Evolutionary conservation across 2,888 invertebrate species (phyloP).

Genomic region (Acleris laterana): DNA sequence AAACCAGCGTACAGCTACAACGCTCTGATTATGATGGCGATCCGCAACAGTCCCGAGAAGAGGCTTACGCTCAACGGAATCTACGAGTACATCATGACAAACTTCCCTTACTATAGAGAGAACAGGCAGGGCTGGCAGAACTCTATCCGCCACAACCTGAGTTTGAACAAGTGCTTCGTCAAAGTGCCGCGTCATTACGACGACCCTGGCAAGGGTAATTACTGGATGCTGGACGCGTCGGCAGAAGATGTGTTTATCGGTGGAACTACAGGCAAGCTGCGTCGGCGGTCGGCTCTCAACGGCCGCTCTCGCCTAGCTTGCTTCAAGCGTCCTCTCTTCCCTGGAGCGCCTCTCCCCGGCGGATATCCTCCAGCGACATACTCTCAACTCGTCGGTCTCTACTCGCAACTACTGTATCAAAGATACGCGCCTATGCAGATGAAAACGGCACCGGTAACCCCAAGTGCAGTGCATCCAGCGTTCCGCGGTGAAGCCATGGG

Average conservation of each 20-base stretch:
- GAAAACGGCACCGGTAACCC: constrained; percentile 78
- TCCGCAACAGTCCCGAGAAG: constrained; percentile 96
- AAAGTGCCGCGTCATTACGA: constrained; percentile 99
- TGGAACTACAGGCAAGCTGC: constrained; percentile 97
- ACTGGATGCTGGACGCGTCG: constrained; percentile 99
- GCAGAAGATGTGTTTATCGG: constrained; percentile 99
- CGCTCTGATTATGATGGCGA: constrained; percentile 99
- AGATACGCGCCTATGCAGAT: constrained; percentile 86
- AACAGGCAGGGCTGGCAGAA: constrained; percentile 99
- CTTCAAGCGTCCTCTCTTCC: constrained; percentile 91
- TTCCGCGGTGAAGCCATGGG: constrained; percentile 73
- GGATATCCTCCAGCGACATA: constrained; percentile 85
- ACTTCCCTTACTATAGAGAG: constrained; percentile 98
- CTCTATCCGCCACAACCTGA: constrained; percentile 98
- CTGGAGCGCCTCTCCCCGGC: constrained; percentile 84
- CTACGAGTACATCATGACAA: constrained; percentile 99
- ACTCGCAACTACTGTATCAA: constrained; percentile 87
- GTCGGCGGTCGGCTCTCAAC: constrained; percentile 94
- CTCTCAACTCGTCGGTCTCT: constrained; percentile 83
- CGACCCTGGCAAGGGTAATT: constrained; percentile 99
- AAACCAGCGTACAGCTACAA: constrained; percentile 99
- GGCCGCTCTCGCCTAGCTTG: constrained; percentile 95
- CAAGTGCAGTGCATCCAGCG: constrained; percentile 81
- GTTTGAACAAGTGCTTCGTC: constrained; percentile 99
- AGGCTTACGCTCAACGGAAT: constrained; percentile 97